Conservation (phyloP, 2,888 invertebrate species). For the Drosophila demipolita region DNA sequence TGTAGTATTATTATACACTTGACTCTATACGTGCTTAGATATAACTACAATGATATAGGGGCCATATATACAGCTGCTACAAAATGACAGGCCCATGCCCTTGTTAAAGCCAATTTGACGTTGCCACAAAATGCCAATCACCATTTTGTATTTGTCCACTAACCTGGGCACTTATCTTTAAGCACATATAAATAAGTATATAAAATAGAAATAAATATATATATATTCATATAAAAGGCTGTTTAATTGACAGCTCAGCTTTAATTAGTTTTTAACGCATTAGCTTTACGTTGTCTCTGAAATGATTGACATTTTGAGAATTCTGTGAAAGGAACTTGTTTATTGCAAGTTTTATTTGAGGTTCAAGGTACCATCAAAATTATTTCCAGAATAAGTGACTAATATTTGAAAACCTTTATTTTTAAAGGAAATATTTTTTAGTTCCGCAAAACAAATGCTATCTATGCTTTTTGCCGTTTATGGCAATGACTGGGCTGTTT, state of each 20-base stretch:
- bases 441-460: not conserved
- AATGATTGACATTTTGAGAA: constrained; percentile 5
- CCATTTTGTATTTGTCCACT: constrained; percentile 26
- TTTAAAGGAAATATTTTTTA: not conserved
- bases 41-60: constrained; percentile 30
- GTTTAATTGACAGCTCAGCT: constrained; percentile 63
- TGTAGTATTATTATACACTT: constrained; percentile 63
- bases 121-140: constrained; percentile 43
- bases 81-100: constrained; percentile 59
- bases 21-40: constrained; percentile 42
- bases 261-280: constrained; percentile 66
- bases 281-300: constrained; percentile 24
- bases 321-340: constrained; percentile 29
- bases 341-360: constrained; percentile 2
- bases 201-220: not conserved
- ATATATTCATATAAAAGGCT: constrained; percentile 7
- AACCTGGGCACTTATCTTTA: constrained; percentile 13
- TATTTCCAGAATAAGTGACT: not conserved
- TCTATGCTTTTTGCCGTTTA: not conserved
- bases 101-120: constrained; percentile 62
- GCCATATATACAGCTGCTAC: constrained; percentile 22
- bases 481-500: too few relatives aligned
- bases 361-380: constrained; percentile 5
- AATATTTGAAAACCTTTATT: not conserved
- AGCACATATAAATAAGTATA: not conserved